Evolutionary conservation across 2,888 invertebrate species (phyloP).

Genomic region (Epinotia nisella): DNA sequence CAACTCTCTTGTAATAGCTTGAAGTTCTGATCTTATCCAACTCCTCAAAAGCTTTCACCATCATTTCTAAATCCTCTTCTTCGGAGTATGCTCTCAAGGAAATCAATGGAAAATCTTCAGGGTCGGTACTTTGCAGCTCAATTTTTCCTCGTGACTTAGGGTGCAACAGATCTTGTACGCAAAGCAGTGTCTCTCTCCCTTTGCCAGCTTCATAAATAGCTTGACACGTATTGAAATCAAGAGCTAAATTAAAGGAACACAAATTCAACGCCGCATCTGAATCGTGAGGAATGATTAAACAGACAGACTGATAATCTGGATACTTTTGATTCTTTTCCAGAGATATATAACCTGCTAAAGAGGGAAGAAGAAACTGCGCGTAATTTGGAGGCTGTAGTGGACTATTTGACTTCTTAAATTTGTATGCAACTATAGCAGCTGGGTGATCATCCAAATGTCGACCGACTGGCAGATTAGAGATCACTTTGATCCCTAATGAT

Average conservation of each 20-base stretch:
- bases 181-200: slow-evolving; percentile 48
- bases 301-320: slow-evolving; percentile 63
- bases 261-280: slow-evolving; percentile 45
- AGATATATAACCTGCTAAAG: slow-evolving; percentile 72
- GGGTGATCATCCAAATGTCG: slow-evolving; percentile 73
- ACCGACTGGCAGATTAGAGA: slow-evolving; percentile 68
- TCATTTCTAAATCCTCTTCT: slow-evolving; percentile 75
- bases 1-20: slow-evolving; percentile 61
- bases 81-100: slow-evolving; percentile 84
- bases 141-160: slow-evolving; percentile 82
- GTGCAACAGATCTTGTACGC: slow-evolving; percentile 53
- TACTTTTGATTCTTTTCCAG: slow-evolving; percentile 81
- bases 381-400: slow-evolving; percentile 60
- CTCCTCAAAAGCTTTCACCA: slow-evolving; percentile 66
- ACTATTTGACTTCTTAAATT: slow-evolving; percentile 42
- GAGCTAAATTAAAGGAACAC: slow-evolving; percentile 49
- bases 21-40: slow-evolving; percentile 66
- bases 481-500: slow-evolving; percentile 56
- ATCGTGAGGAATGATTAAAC: slow-evolving; percentile 48
- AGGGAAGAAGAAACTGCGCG: slow-evolving; percentile 55
- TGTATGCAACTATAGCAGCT: slow-evolving; percentile 3
- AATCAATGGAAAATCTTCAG: slow-evolving; percentile 82
- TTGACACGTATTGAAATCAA: slow-evolving; percentile 52
- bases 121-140: slow-evolving; percentile 78
- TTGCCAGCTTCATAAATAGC: slow-evolving; percentile 46